phyloP scores from a whole-genome alignment of 2,888 invertebrate species.

The Hybos culiciformis region DNA sequence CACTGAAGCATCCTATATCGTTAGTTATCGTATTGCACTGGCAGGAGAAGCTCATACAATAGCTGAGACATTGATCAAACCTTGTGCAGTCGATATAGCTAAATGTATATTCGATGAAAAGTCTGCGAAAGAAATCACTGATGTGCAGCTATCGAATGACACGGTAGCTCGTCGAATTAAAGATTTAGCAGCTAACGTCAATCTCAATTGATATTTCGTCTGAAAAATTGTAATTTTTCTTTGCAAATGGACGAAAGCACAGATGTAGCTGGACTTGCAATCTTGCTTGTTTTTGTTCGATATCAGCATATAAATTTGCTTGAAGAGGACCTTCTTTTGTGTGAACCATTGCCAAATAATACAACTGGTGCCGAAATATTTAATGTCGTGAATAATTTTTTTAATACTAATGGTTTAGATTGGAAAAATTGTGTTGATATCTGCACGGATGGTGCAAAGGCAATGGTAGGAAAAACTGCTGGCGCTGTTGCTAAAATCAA shows the following conservation, averaged over 20 bases:
- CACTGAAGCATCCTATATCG: background rate
- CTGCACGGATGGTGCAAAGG: background rate
- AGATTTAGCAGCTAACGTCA: too few species aligned
- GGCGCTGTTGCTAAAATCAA: background rate
- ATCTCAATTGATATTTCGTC: too few species aligned
- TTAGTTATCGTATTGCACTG: background rate
- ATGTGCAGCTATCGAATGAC: too few species aligned
- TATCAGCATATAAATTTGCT: conserved; percentile 5
- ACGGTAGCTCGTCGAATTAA: too few species aligned
- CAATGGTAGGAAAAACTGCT: background rate
- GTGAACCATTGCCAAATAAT: conserved; percentile 3
- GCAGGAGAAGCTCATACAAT: background rate
- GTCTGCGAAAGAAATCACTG: background rate
- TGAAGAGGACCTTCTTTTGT: conserved; percentile 11
- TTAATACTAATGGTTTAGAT: conserved; percentile 3
- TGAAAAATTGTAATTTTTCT: too few species aligned
- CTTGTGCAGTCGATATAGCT: background rate
- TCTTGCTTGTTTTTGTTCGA: conserved; percentile 5
- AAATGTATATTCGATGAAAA: background rate
- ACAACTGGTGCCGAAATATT: conserved; percentile 8
- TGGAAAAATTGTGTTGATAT: background rate
- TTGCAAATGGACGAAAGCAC: conserved; percentile 6
- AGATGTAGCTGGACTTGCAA: conserved; percentile 2
- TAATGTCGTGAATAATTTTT: conserved; percentile 8
- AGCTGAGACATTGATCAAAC: background rate